Evolutionary conservation across 2,888 invertebrate genomes (phyloP).

Genomic region (Phyto melanocephala): DNA sequence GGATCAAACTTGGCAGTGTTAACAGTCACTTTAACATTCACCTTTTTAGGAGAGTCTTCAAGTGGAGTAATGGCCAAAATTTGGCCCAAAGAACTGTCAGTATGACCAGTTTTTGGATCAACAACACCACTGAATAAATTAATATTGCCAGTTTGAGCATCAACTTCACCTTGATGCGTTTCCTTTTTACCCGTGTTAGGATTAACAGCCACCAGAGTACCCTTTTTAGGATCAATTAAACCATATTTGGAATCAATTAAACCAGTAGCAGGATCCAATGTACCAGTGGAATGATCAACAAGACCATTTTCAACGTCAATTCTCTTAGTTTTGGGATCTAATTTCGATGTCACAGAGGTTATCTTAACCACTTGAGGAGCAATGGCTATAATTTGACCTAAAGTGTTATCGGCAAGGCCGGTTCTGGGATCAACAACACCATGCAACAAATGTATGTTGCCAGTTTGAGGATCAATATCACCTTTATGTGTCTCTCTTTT

Average conservation of each 20-base stretch:
- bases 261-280: conserved; percentile 84
- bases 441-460: conserved; percentile 83
- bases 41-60: conserved; percentile 81
- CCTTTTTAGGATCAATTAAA: conserved; percentile 84
- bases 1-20: conserved; percentile 85
- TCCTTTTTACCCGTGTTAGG: conserved; percentile 83
- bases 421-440: conserved; percentile 84
- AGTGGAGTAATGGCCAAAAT: conserved; percentile 84
- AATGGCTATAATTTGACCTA: conserved; percentile 85
- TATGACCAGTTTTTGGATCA: conserved; percentile 84
- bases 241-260: conserved; percentile 86
- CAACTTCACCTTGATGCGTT: conserved; percentile 82
- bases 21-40: conserved; percentile 86
- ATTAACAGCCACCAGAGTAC: conserved; percentile 82
- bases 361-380: conserved; percentile 86
- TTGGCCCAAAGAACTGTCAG: conserved; percentile 84
- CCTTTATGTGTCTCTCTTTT: conserved; percentile 83
- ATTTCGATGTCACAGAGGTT: conserved; percentile 85
- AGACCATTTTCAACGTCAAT: conserved; percentile 83
- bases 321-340: conserved; percentile 84
- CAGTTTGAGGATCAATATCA: conserved; percentile 83
- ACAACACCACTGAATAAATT: conserved; percentile 83
- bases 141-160: conserved; percentile 84
- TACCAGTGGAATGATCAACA: conserved; percentile 83
- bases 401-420: conserved; percentile 82